Percentiles rank a stretch among this genome's conserved stretches.
phyloP scores from a whole-genome alignment of 2,797 vertebrate genomes.

The Aphelocoma californica region DNA sequence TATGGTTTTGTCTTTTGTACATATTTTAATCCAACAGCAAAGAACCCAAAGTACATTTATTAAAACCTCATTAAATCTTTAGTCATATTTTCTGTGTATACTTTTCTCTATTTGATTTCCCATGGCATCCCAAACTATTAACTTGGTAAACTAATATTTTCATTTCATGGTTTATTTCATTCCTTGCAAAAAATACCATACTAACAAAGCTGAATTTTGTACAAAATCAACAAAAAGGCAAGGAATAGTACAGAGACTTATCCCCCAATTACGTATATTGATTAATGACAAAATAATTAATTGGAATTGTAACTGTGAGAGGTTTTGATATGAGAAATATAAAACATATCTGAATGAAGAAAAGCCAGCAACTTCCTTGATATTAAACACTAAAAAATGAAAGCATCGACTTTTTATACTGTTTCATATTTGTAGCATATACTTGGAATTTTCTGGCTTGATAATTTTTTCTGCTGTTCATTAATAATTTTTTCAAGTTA shows the following conservation, averaged over 20 bases:
- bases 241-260: neutral
- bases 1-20: neutral
- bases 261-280: neutral
- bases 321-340: neutral
- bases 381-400: neutral
- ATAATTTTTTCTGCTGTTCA: neutral
- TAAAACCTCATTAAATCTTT: neutral
- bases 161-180: neutral
- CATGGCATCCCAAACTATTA: neutral
- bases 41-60: neutral
- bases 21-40: neutral
- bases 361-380: neutral
- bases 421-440: neutral
- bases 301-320: neutral
- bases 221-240: neutral
- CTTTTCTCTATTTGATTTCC: neutral
- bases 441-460: neutral
- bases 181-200: neutral
- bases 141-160: neutral
- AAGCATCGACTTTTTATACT: neutral
- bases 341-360: neutral
- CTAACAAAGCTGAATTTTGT: neutral
- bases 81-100: neutral
- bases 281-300: neutral
- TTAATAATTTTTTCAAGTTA: neutral